Evolutionary conservation across 2,113 vertebrate genomes (phyloP).

Genomic region (Anguilla japonica): DNA sequence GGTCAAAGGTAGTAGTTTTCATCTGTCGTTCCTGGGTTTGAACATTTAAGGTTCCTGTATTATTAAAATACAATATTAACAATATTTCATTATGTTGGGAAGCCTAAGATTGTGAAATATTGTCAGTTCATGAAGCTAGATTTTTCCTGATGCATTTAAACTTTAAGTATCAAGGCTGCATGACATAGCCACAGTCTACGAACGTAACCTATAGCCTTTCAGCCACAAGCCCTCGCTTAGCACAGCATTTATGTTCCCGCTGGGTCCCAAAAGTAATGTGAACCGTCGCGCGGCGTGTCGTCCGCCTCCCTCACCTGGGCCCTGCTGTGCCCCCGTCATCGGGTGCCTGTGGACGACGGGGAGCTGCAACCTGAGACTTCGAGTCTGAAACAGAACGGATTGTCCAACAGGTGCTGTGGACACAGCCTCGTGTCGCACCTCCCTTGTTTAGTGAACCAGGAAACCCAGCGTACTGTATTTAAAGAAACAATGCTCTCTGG

Average conservation of each 20-base stretch:
- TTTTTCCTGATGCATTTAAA: too few species aligned
- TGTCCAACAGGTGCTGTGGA: slow-evolving; percentile 70
- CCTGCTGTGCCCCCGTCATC: not conserved
- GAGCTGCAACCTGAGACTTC: slow-evolving; percentile 62
- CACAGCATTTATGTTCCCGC: not conserved
- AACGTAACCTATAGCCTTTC: too few species aligned
- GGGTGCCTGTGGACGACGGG: not conserved
- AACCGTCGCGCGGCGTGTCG: not conserved
- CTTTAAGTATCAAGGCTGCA: too few species aligned
- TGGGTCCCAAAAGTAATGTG: not conserved
- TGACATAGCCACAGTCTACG: too few species aligned
- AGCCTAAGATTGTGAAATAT: too few species aligned
- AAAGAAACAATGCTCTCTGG: slow-evolving; percentile 55
- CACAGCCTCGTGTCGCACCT: slow-evolving; percentile 46
- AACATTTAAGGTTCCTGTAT: too few species aligned
- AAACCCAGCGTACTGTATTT: slow-evolving; percentile 49
- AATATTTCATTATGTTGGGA: too few species aligned
- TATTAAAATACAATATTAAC: too few species aligned
- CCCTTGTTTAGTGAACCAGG: not conserved
- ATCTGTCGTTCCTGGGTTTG: too few species aligned
- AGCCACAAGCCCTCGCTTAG: too few species aligned
- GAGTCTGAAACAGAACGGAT: slow-evolving; percentile 67
- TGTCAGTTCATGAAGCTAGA: too few species aligned
- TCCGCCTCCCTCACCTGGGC: slow-evolving; percentile 1
- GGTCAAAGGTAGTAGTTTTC: too few species aligned